phyloP scores from a whole-genome alignment of 2,113 vertebrate species.

The Pachyramphus minor region DNA sequence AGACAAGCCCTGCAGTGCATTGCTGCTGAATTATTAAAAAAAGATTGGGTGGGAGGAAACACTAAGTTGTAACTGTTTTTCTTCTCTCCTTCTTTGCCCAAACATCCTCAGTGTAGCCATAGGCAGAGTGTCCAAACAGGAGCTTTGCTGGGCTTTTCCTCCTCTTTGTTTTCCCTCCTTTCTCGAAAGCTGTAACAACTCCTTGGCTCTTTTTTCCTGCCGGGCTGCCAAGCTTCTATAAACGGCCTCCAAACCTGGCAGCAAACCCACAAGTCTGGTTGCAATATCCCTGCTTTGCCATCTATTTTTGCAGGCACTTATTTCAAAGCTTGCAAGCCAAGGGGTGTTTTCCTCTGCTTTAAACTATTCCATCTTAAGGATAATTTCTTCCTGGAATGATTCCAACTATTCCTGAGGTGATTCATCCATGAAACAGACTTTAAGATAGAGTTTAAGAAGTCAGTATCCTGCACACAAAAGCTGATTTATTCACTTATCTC shows the following conservation, averaged over 20 bases:
- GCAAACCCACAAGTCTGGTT: neutral
- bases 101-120: neutral
- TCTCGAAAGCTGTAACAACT: neutral
- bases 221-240: neutral
- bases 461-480: neutral
- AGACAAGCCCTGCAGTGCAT: neutral
- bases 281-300: neutral
- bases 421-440: neutral
- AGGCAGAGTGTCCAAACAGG: neutral
- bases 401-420: neutral
- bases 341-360: neutral
- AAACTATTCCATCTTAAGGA: neutral
- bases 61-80: neutral
- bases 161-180: neutral
- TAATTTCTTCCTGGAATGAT: neutral
- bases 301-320: neutral
- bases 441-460: neutral
- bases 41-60: accelerated
- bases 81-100: neutral
- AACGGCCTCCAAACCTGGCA: neutral
- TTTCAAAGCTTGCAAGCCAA: neutral
- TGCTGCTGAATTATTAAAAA: neutral
- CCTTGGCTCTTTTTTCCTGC: neutral
- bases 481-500: slow-evolving; percentile 36
- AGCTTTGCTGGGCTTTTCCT: neutral